Base-by-base conservation (phyloP, 2,888 invertebrate genomes). In the Trimorus sp. region DNA sequence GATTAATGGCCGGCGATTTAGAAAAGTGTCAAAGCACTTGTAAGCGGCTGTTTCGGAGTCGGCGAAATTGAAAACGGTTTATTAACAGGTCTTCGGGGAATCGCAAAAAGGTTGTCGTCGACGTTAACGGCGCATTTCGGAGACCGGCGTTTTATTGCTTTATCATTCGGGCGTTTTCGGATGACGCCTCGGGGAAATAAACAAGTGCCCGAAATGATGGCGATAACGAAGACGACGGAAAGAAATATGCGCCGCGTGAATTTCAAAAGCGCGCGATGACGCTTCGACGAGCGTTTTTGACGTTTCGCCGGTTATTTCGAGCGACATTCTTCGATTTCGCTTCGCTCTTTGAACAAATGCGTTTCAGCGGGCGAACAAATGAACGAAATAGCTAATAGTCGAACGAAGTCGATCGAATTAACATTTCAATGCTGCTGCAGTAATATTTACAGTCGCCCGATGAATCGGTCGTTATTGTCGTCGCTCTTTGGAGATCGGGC, bases 311-410 rank as follows among this genome's bases (percentile, higher is more conserved):
- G 48, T 65, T 63, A 71, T 78, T 77, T 59, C 58, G 42, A 49
- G 65, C 40, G 40, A 14, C 53, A 59, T 45, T 26, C n/a, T 14
- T 42, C 48, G 49, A 60, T 73, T 69, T 63, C 48, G 63, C 59
- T 53, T 63, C 38, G n/a, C 40, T 76, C 49, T 76, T 76, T 76
- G 76, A 76, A 76, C 76, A 76, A 68, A 62, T 76, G 76, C 37
- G 38, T 37, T 62, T 65, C 37, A 54, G 42, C 42, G 40, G 16
- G 48, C 53, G 37, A 66, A 68, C 36, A 45, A 68, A 59, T 40
- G 36, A 14, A 59, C 36, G 11, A 38, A 54, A 65, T 38, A n/a
- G 36, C 51, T 15, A 66, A 42, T 15, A 14, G 37, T n/a, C 12
- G 11, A 9, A 53, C n/a, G 45, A 11, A 7, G n/a, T 3, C n/a